Conservation (phyloP, 2,113 vertebrate species). For the Clarias gariepinus region DNA sequence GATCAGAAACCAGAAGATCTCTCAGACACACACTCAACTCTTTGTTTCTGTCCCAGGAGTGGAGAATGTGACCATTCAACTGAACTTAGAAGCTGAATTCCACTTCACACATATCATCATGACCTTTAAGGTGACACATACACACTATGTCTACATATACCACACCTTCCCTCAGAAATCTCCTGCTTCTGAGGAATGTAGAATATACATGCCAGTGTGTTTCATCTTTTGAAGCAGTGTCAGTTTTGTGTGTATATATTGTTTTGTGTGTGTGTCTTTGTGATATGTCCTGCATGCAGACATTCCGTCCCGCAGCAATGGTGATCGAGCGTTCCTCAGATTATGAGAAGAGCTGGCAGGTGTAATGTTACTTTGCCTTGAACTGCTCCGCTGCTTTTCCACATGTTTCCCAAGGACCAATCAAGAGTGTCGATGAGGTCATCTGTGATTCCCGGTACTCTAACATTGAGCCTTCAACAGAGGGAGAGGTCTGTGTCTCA, state of each 20-base stretch:
- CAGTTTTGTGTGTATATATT: not conserved
- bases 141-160: not conserved
- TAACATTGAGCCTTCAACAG: constrained; percentile 89
- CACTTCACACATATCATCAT: constrained; percentile 99
- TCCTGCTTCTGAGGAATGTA: constrained; percentile 54
- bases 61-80: constrained; percentile 92
- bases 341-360: constrained; percentile 86
- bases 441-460: constrained; percentile 95
- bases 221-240: constrained; percentile 32
- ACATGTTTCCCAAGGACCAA: constrained; percentile 77
- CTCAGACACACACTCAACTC: not conserved
- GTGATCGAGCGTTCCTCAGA: constrained; percentile 93
- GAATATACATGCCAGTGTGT: constrained; percentile 41
- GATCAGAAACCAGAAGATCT: not conserved
- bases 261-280: constrained; percentile 16
- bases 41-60: constrained; percentile 73
- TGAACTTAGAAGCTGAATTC: constrained; percentile 95
- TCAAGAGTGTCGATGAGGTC: constrained; percentile 89
- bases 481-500: constrained; percentile 84
- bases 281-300: constrained; percentile 67
- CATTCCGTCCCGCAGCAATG: constrained; percentile 95
- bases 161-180: constrained; percentile 49
- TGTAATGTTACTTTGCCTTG: constrained; percentile 92
- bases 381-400: constrained; percentile 86
- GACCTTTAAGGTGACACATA: constrained; percentile 90